phyloP scores from a whole-genome alignment of 2,113 vertebrate genomes.

The Eclectus roratus region DNA sequence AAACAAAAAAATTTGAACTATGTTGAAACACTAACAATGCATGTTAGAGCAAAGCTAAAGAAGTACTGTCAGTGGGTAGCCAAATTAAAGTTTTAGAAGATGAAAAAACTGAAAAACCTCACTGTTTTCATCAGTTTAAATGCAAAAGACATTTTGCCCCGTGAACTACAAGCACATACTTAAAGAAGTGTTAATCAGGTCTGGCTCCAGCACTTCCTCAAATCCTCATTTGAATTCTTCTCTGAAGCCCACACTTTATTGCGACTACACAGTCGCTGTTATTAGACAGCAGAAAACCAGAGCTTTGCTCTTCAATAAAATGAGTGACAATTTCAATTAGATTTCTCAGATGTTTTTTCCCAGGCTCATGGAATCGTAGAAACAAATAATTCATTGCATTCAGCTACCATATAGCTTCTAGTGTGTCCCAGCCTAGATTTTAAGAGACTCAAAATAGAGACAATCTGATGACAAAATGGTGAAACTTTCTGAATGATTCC shows the following conservation, averaged over 20 bases:
- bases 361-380: background rate
- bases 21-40: background rate
- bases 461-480: background rate
- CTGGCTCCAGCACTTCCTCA: background rate
- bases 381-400: background rate
- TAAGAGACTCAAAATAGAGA: background rate
- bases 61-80: background rate
- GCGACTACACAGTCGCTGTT: background rate
- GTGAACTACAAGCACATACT: background rate
- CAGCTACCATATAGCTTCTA: background rate
- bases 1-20: background rate
- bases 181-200: background rate
- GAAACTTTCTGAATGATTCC: background rate
- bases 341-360: background rate
- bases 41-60: background rate
- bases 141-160: background rate
- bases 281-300: background rate
- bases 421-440: background rate
- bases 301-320: slow-evolving; percentile 21
- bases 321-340: background rate
- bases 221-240: background rate
- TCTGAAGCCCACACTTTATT: background rate
- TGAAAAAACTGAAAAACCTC: background rate
- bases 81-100: background rate
- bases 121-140: background rate